Conservation (phyloP, 2,888 invertebrate species). For the Apodemia duryi region DNA sequence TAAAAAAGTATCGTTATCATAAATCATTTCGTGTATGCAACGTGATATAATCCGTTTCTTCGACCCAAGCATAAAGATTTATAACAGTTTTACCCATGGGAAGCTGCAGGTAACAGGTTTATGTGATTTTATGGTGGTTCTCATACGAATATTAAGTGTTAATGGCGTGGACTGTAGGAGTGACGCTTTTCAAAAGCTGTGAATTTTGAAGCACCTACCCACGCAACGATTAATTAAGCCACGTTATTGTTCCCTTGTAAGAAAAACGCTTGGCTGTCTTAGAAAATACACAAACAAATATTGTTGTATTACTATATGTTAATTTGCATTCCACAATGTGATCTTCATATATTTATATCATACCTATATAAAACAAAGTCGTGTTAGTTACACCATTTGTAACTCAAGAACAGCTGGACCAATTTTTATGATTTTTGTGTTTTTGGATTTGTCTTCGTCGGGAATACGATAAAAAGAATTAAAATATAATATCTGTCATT, state of each 20-base stretch:
- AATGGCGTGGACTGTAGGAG: not conserved
- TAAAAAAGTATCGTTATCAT: not conserved
- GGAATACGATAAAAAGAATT: no score
- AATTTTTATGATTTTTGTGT: no score
- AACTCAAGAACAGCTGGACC: no score
- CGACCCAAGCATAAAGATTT: not conserved
- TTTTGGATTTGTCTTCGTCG: no score
- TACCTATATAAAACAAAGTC: no score
- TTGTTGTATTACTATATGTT: no score
- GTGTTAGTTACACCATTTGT: no score
- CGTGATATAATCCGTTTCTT: not conserved
- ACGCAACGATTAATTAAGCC: not conserved
- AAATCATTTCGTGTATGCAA: not conserved
- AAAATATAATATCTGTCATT: no score
- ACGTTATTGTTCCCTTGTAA: not conserved
- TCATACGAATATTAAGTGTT: not conserved
- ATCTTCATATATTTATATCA: no score
- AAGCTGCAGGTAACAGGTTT: not conserved
- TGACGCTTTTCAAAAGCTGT: not conserved
- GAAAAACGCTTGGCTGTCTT: no score
- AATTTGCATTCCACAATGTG: no score
- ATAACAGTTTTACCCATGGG: not conserved
- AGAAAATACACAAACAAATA: no score
- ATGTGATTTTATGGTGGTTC: not conserved
- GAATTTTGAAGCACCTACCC: not conserved